These are phyloP conservation scores for Lysandra coridon DNA, from an alignment of 2,888 invertebrate species.

Conservation along the genomic window DNA sequence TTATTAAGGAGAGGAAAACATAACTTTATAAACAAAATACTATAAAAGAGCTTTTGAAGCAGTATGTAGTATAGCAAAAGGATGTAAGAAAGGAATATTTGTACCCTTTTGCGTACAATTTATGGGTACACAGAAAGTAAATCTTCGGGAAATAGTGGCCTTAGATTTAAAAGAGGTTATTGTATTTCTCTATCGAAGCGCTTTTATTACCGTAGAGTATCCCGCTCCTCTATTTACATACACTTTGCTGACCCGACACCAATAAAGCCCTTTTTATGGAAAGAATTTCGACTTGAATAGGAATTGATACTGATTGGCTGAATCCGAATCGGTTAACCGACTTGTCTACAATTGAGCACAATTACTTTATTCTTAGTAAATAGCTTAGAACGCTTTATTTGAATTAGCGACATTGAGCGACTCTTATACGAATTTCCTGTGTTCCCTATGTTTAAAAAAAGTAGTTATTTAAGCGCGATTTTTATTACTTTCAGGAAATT, in stretches of 20 bases:
- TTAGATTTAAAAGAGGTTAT: conserved; percentile 41
- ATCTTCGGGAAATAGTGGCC: conserved; percentile 40
- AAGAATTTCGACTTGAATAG: conserved; percentile 36
- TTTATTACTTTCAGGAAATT: no score
- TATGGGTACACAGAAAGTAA: conserved; percentile 34
- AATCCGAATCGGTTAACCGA: not conserved
- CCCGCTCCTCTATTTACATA: conserved; percentile 70
- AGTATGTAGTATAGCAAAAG: not conserved
- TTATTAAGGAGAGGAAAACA: no score
- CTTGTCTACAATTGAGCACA: not conserved
- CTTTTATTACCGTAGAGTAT: conserved; percentile 59
- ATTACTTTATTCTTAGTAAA: not conserved
- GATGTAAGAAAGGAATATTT: not conserved
- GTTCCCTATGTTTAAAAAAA: no score
- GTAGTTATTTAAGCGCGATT: no score
- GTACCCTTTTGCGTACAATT: conserved; percentile 18
- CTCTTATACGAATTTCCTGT: no score
- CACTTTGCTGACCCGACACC: conserved; percentile 74
- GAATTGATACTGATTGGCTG: conserved; percentile 27
- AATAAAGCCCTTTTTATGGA: conserved; percentile 74
- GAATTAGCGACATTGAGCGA: no score
- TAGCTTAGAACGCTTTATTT: not conserved
- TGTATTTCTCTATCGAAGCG: conserved; percentile 53
- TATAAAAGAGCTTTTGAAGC: not conserved
- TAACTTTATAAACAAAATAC: not conserved